Evolutionary conservation across 1,140 invertebrate genomes (phyloP).

Genomic region (Bicyclus anynana): DNA sequence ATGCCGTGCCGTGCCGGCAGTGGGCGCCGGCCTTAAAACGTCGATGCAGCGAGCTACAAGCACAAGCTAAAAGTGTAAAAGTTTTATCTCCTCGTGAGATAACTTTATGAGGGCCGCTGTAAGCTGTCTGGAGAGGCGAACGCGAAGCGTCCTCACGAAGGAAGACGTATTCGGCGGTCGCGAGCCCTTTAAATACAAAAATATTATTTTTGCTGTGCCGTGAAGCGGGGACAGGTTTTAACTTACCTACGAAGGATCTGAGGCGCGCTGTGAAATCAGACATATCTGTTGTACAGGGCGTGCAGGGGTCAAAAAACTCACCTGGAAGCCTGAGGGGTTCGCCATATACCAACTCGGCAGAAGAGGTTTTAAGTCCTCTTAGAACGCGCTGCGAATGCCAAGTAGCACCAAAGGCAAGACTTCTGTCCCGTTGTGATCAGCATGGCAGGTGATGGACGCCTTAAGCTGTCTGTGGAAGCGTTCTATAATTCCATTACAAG

Average conservation of each 20-base stretch:
- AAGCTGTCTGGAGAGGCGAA: too few species aligned
- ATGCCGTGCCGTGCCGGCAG: too few species aligned
- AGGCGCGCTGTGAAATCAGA: conserved; percentile 15
- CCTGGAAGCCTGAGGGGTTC: background rate
- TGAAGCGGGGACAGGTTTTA: conserved; percentile 18
- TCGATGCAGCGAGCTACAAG: too few species aligned
- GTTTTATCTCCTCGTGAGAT: too few species aligned
- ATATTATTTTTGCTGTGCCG: conserved; percentile 17
- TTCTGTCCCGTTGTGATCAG: conserved; percentile 8
- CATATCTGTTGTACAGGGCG: conserved; percentile 4
- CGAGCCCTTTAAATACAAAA: conserved; percentile 22
- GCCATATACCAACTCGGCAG: conserved; percentile 6
- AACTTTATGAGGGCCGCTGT: too few species aligned
- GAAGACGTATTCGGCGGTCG: too few species aligned
- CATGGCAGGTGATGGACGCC: conserved; percentile 18
- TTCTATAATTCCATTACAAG: conserved; percentile 8
- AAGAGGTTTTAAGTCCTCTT: conserved; percentile 4
- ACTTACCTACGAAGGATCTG: background rate
- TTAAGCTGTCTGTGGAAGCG: conserved; percentile 15
- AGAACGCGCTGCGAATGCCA: conserved; percentile 11
- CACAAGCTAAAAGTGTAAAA: too few species aligned
- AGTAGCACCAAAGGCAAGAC: conserved; percentile 14
- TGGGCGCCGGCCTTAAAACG: too few species aligned
- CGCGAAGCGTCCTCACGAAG: too few species aligned
- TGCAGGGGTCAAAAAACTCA: conserved; percentile 7